A percentile compares a stretch with the other conserved stretches of the same genome.
These are phyloP conservation scores for Gastracanthus pulcherrimus DNA, from an alignment of 2,888 invertebrate genomes.

Conservation along the genomic window DNA sequence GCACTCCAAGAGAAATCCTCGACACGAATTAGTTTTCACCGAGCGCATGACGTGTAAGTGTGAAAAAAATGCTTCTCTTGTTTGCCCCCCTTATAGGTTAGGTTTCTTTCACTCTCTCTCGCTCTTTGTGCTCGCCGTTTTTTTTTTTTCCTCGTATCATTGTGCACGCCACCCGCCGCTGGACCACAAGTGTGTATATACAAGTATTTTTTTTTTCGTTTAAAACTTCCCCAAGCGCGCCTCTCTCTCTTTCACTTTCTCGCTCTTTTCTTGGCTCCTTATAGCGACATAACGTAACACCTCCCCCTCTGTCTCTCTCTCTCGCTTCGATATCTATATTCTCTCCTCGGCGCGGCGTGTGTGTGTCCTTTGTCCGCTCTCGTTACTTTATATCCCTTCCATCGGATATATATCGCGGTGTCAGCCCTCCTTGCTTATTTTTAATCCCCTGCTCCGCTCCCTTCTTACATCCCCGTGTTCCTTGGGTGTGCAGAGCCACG, in stretches of 20 bases:
- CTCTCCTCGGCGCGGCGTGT: neutral
- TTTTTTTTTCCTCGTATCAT: constrained; percentile 72
- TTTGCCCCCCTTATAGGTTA: neutral
- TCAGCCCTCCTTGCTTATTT: neutral
- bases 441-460: neutral
- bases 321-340: constrained; percentile 32
- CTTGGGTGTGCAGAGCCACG: constrained; percentile 31
- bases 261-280: neutral
- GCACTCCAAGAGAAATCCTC: too few species aligned
- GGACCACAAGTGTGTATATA: constrained; percentile 74
- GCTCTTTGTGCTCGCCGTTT: constrained; percentile 62
- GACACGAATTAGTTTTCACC: too few species aligned
- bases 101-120: constrained; percentile 55
- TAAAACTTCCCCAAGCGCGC: constrained; percentile 56
- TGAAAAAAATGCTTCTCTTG: constrained; percentile 20
- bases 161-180: constrained; percentile 74
- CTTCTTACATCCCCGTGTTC: neutral
- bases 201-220: constrained; percentile 74
- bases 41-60: neutral
- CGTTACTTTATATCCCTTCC: neutral
- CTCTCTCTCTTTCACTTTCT: constrained; percentile 38
- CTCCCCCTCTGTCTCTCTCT: constrained; percentile 44
- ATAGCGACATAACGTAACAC: constrained; percentile 6
- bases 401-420: neutral
- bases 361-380: neutral